These are phyloP conservation scores for Pegoplata infirma DNA, from an alignment of 2,888 invertebrate genomes.

Conservation along the genomic window DNA sequence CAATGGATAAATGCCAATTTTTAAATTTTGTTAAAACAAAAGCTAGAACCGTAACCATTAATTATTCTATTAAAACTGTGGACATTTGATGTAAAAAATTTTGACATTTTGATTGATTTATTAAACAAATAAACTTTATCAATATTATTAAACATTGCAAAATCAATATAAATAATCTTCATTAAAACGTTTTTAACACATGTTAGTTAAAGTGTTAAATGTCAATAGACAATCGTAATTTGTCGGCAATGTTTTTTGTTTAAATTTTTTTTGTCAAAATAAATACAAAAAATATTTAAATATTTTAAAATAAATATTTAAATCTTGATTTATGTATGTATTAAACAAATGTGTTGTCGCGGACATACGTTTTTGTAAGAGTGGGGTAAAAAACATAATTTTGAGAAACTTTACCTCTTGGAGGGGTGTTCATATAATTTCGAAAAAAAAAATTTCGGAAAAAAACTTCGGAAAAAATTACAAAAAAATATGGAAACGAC, in stretches of 20 bases:
- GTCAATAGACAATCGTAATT: constrained; percentile 28
- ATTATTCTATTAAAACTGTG: not conserved
- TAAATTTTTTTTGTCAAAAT: too few relatives aligned
- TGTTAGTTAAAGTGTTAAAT: constrained; percentile 29
- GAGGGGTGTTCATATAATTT: too few relatives aligned
- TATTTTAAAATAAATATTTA: not conserved
- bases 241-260: constrained; percentile 36
- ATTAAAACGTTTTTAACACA: constrained; percentile 17
- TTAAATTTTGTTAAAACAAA: too few relatives aligned
- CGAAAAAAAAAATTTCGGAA: too few relatives aligned
- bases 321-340: constrained; percentile 26
- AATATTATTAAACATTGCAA: too few relatives aligned
- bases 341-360: not conserved
- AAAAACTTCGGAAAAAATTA: too few relatives aligned
- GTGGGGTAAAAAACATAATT: too few relatives aligned
- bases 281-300: not conserved
- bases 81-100: not conserved
- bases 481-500: too few relatives aligned
- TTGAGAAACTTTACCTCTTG: too few relatives aligned
- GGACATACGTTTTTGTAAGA: too few relatives aligned
- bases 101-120: not conserved
- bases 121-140: not conserved
- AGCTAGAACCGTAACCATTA: not conserved
- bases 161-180: constrained; percentile 11
- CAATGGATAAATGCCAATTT: too few relatives aligned